Percentiles rank a stretch among this genome's conserved stretches.
Evolutionary conservation across 2,113 vertebrate genomes (phyloP).

Genomic region (Dasyprocta punctata): DNA sequence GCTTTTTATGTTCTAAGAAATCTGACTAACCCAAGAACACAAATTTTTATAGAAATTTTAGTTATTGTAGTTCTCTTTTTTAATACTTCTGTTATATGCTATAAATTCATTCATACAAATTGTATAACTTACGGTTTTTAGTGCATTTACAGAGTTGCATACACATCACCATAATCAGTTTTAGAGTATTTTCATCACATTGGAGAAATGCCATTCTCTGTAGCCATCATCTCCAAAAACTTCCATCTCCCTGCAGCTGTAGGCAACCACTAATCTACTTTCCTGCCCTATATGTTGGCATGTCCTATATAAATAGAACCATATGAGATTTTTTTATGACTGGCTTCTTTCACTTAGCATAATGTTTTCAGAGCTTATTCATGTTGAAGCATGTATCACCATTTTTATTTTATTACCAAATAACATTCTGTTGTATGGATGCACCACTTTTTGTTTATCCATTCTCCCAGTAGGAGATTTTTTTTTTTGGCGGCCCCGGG

Average conservation of each 20-base stretch:
- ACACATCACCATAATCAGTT: background rate
- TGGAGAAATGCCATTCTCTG: background rate
- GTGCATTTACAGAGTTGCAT: background rate
- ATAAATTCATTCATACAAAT: background rate
- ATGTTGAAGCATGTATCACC: background rate
- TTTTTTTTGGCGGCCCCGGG: no score
- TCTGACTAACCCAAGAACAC: constrained; percentile 2
- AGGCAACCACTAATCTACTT: background rate
- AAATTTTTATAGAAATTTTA: constrained; percentile 28
- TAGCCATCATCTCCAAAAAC: background rate
- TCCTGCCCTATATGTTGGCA: background rate
- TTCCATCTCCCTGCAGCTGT: background rate
- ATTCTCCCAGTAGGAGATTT: background rate
- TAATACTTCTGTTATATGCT: background rate
- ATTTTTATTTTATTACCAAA: constrained; percentile 20
- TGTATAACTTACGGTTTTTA: background rate
- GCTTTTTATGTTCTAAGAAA: constrained; percentile 31
- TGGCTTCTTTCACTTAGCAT: background rate
- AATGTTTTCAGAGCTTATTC: constrained; percentile 17
- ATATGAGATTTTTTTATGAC: background rate
- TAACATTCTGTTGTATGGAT: background rate
- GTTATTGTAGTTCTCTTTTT: background rate
- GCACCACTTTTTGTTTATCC: background rate
- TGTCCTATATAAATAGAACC: background rate
- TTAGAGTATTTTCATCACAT: background rate